Conservation (phyloP, 92 coral and sea anemone species). For the Epizoanthus stellaris region DNA sequence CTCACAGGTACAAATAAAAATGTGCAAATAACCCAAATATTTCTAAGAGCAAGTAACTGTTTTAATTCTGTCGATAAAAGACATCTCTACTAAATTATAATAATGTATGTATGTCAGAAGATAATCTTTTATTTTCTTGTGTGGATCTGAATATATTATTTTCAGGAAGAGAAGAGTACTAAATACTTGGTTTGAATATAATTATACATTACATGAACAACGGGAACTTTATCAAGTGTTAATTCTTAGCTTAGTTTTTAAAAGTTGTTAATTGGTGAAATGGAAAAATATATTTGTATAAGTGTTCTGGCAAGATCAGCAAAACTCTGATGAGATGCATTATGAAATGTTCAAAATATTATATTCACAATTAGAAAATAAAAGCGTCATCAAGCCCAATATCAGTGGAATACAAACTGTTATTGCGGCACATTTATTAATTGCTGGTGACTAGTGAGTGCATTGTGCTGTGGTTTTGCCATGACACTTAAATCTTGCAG, state of each 20-base stretch:
- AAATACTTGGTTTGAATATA: no score
- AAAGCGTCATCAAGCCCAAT: background rate
- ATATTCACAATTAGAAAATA: conserved; percentile 4
- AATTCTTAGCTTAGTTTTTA: background rate
- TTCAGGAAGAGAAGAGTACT: background rate
- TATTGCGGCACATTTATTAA: no score
- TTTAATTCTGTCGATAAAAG: no score
- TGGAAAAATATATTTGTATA: background rate
- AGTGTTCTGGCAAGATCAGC: background rate
- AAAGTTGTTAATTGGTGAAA: background rate
- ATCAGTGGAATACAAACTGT: no score
- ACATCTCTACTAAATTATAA: background rate
- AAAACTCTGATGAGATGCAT: background rate
- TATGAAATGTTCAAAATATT: background rate
- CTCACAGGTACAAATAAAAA: background rate
- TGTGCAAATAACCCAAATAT: background rate
- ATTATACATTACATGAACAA: background rate
- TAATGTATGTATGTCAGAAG: background rate
- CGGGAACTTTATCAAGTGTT: background rate
- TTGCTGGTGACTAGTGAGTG: no score
- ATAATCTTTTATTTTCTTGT: background rate
- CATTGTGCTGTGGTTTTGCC: no score
- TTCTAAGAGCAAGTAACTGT: background rate
- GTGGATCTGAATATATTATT: background rate
- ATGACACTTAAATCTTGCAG: no score